Evolutionary conservation across 92 coral and sea anemone genomes (phyloP).

Genomic region (Muricea muricata): DNA sequence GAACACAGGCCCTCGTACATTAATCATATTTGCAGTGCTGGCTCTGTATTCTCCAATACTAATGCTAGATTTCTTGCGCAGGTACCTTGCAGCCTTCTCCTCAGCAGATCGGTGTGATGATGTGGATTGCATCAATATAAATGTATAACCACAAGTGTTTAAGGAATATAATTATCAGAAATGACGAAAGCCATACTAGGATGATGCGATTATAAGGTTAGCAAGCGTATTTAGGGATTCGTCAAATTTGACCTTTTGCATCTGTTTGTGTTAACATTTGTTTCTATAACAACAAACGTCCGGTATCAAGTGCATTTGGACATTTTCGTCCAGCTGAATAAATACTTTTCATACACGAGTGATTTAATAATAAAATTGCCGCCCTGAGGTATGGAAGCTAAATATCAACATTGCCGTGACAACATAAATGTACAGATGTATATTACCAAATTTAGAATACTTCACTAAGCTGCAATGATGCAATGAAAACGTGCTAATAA

Average conservation of each 20-base stretch:
- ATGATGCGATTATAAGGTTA: slow-evolving; percentile 43
- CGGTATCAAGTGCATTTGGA: not conserved
- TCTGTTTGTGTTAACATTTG: slow-evolving; percentile 8
- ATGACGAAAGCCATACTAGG: not conserved
- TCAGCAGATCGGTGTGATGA: slow-evolving; percentile 8
- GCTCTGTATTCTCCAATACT: not conserved
- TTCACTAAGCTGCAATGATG: no score
- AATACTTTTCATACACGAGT: not conserved
- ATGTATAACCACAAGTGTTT: no score
- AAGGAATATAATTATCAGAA: slow-evolving; percentile 9
- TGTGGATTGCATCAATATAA: not conserved
- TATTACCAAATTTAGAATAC: no score
- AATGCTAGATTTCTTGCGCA: slow-evolving; percentile 9
- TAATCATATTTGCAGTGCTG: slow-evolving; percentile 7
- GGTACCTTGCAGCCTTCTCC: slow-evolving; percentile 15
- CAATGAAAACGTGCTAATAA: no score
- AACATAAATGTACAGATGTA: no score
- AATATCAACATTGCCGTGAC: no score
- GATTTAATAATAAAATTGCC: not conserved
- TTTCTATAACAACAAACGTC: slow-evolving; percentile 20
- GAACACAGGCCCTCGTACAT: slow-evolving; percentile 38
- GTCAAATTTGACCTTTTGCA: slow-evolving; percentile 29
- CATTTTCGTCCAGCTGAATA: not conserved
- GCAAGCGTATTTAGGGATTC: slow-evolving; percentile 9
- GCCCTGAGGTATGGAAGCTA: no score